Conservation (phyloP, 1,140 invertebrate genomes). For the Apis laboriosa region DNA sequence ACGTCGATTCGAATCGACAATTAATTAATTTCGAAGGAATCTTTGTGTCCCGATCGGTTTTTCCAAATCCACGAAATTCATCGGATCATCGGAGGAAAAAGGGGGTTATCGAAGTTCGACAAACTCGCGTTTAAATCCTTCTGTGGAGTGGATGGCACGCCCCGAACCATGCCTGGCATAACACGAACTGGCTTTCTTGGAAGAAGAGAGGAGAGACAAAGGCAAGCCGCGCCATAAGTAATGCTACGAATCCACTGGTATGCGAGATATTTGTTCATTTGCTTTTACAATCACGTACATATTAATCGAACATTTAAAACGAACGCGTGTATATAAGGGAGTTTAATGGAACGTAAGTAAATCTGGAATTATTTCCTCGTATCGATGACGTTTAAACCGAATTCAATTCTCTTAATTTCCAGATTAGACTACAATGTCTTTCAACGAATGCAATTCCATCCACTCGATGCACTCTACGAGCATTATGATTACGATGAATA, state of each 20-base stretch:
- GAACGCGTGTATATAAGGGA: background rate
- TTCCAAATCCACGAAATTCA: background rate
- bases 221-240: slow-evolving; percentile 28
- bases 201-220: slow-evolving; percentile 31
- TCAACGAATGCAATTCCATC: no score
- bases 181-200: slow-evolving; percentile 37
- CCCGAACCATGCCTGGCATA: slow-evolving; percentile 33
- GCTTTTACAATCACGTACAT: slow-evolving; percentile 32
- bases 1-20: no score
- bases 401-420: no score
- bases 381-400: no score
- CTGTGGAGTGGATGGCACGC: slow-evolving; percentile 34
- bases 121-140: background rate
- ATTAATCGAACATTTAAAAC: slow-evolving; percentile 25
- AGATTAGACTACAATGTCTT: no score
- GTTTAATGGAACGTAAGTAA: no score
- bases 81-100: background rate
- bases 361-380: no score
- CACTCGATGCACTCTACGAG: no score
- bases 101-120: background rate
- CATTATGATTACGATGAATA: no score
- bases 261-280: slow-evolving; percentile 10
- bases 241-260: slow-evolving; percentile 5
- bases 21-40: background rate
- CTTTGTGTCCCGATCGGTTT: background rate